Evolutionary conservation across 2,888 invertebrate species (phyloP).

Genomic region (Cheilosia pagana): DNA sequence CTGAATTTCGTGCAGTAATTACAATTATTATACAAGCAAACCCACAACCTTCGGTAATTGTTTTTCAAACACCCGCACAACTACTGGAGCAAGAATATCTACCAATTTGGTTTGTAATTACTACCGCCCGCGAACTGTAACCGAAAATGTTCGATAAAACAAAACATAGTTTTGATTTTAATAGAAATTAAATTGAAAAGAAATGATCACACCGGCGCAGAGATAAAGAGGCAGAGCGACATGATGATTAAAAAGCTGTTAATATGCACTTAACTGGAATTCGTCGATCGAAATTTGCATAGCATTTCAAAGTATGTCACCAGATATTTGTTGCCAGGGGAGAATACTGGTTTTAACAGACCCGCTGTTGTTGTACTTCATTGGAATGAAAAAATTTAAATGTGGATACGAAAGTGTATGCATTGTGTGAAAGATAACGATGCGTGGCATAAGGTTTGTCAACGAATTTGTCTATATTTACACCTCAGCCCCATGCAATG

Average conservation of each 20-base stretch:
- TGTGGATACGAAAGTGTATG: background rate
- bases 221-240: background rate
- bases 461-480: no score
- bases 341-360: background rate
- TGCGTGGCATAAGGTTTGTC: no score
- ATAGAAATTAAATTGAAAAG: conserved; percentile 21
- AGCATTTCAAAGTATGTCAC: background rate
- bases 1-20: background rate
- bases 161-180: conserved; percentile 6
- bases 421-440: no score
- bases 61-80: background rate
- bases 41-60: background rate
- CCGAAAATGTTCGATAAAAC: background rate
- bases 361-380: background rate
- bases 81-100: background rate
- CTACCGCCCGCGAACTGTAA: conserved; percentile 4
- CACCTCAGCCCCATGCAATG: no score
- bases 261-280: conserved; percentile 36
- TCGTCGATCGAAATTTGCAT: conserved; percentile 24
- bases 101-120: background rate
- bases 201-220: background rate
- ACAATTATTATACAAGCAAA: background rate
- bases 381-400: background rate
- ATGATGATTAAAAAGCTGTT: conserved; percentile 17
- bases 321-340: background rate